These are phyloP conservation scores for Meteorus sp. DNA, from an alignment of 1,140 invertebrate genomes.

Conservation along the genomic window DNA sequence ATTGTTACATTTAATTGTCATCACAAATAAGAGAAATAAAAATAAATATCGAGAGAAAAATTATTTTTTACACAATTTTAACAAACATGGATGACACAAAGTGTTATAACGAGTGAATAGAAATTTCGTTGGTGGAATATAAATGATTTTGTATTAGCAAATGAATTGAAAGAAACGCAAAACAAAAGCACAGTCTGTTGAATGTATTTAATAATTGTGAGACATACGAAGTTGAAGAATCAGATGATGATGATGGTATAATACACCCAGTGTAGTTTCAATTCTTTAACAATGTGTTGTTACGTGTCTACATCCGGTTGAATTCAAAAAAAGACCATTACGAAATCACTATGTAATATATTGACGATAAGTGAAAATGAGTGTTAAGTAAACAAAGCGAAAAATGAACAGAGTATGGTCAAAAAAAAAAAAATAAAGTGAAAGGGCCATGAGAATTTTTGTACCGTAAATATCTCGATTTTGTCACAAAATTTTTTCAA, in stretches of 20 bases:
- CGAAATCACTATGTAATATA: slow-evolving; percentile 6
- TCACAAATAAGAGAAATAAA: too few relatives aligned
- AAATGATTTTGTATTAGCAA: background rate
- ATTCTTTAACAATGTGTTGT: slow-evolving; percentile 1
- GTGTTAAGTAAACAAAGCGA: background rate
- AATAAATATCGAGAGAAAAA: too few relatives aligned
- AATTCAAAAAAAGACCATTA: slow-evolving; percentile 5
- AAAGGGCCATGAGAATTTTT: too few relatives aligned
- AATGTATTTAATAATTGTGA: background rate
- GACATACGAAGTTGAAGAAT: background rate
- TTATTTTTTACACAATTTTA: too few relatives aligned
- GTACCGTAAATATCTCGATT: too few relatives aligned
- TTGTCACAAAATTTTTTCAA: too few relatives aligned
- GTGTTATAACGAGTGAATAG: background rate
- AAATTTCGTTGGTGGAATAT: background rate
- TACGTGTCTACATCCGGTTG: slow-evolving; percentile 23
- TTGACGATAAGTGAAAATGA: background rate
- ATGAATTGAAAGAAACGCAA: too few relatives aligned
- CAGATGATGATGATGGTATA: too few relatives aligned
- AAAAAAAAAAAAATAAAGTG: too few relatives aligned
- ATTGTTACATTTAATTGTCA: too few relatives aligned
- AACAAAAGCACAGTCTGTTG: background rate
- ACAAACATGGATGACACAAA: too few relatives aligned
- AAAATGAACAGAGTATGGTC: background rate
- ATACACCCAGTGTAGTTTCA: background rate